Base-by-base conservation (phyloP, 2,797 vertebrate genomes). In the Catostomus latipinnis region DNA sequence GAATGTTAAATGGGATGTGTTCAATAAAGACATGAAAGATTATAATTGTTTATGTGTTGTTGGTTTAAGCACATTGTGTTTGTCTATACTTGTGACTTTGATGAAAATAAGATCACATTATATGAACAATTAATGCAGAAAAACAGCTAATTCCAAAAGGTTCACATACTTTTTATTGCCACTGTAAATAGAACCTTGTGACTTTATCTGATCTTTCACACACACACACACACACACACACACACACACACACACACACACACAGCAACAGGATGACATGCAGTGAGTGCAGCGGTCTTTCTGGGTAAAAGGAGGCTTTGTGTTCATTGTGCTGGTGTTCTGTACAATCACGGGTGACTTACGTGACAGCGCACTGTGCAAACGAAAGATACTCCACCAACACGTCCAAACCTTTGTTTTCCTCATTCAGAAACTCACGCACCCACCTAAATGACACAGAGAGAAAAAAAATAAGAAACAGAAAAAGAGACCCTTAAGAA, bases 351-450 rank as follows among this genome's bases (percentile, higher is more conserved):
- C 57, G 75, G 63, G 49, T 76, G 75, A 98, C 98, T 98, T 93
- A 99, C 97, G 96, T 98, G 93, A 98, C 97, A 5, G 97, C 96
- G 0, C 96, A 98, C 91, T 99, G 97, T 34, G 98, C 97, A 86
- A 99, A 98, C 1, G 97, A 98, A 69, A 99, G 94, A 88, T 99
- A 99, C 65, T 99, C 97, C 93, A 99, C 98, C 85, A 99, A 92
- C 46, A 99, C 94, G 58, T 99, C 97, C 85, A 99, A 93, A 50
- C 98, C 98, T 92, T 96, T 96, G 91, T 99, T 99, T 81, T 98
- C 97, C 82, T 99, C 97, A n/a, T 98, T 99, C 86, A 99, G 86
- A 93, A 98, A 99, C 87, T 99, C 98, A 86, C 97, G 93, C 84
- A 99, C 97, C 98, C 98, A 99, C 79, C 98, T 99, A 92, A 63